These are phyloP conservation scores for Siniperca undulata DNA, from an alignment of 2,797 vertebrate species.

Conservation along the genomic window DNA sequence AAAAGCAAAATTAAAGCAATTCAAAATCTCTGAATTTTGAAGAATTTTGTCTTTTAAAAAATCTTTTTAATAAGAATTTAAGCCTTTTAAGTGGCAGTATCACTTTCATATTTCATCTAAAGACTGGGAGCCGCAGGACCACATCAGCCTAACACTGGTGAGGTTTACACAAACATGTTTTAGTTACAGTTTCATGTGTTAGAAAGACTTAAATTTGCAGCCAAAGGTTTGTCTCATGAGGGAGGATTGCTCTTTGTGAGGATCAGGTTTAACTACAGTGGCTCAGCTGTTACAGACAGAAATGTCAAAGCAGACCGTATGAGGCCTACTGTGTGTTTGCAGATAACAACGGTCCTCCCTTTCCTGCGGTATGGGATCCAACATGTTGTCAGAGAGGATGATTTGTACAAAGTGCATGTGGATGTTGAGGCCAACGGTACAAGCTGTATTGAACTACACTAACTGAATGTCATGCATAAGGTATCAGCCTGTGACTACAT, in stretches of 20 bases:
- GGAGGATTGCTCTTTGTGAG: constrained; percentile 18
- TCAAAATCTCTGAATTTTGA: not conserved
- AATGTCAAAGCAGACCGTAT: constrained; percentile 22
- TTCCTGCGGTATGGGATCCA: not conserved
- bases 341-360: constrained; percentile 14
- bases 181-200: not conserved
- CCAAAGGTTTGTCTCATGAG: constrained; percentile 1
- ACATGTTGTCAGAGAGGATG: constrained; percentile 24
- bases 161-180: not conserved
- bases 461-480: constrained; percentile 14
- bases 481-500: not conserved
- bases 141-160: not conserved
- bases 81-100: not conserved
- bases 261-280: constrained; percentile 18
- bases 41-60: not conserved
- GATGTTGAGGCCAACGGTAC: not conserved
- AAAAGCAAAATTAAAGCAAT: not conserved
- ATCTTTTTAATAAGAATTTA: not conserved
- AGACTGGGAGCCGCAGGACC: not conserved
- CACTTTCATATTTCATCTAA: not conserved
- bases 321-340: constrained; percentile 4
- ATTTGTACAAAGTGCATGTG: constrained; percentile 20
- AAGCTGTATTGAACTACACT: not conserved
- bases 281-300: constrained; percentile 32
- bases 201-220: not conserved